Base-by-base conservation (phyloP, 2,888 invertebrate species). In the Cryptops parisi region DNA sequence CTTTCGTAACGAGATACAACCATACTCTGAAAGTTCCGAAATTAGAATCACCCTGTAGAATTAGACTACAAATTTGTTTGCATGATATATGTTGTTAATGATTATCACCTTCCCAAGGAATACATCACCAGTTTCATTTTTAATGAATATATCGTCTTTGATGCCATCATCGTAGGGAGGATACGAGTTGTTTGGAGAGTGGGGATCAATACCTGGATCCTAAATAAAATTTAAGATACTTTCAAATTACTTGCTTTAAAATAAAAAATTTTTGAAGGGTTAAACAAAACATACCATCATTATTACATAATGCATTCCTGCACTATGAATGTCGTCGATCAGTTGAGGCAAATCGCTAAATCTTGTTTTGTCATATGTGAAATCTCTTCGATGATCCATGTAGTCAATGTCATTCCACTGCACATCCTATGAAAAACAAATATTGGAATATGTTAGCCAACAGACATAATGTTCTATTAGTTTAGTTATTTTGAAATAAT, bases 101-200 rank as follows among this genome's bases (percentile, higher is more conserved):
- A n/a, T n/a, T n/a, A 64, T 64, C 50, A 81, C 83, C 74, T 84
- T 81, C 58, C 84, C 85, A 53, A 78, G 69, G 62, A 85, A 82
- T 3, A 81, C 78, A 54, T 74, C 70, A 0, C 78, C 78, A 5
- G 74, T 70, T 4, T 62, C 60, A 64, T 85, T 82, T 62, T 80
- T 83, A 15, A 89, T 72, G 61, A 89, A 87, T 49, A 88, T 72
- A 55, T 79, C 76, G 72, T 79, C 72, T 58, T 77, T 74, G 0
- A 84, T 61, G 0, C 87, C 88, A 51, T 80, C 76, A 61, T 85
- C 85, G 66, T 75, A 88, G 0, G 88, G 85, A 0, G 76, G 74
- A 64, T 88, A 89, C 0, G 74, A 71, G 0, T 83, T 84, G 0
- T 72, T 67, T 17, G 68, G 66, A 61, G 84, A 81, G 0, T 77